Evolutionary conservation across 2,113 vertebrate species (phyloP).

Genomic region (Cyprinodon brontotheroides): DNA sequence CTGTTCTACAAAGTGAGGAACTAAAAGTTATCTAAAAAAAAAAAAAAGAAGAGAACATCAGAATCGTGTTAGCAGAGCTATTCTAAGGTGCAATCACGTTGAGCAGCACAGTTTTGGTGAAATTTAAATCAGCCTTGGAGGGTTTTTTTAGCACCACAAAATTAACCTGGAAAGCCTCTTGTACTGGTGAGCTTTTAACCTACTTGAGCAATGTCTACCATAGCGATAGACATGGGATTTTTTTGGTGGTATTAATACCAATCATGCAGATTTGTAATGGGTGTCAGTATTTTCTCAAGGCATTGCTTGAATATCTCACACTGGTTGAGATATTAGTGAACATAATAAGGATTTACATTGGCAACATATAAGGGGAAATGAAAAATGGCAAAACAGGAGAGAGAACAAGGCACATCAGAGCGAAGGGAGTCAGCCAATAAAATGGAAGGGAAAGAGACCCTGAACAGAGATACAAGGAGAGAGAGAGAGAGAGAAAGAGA

Average conservation of each 20-base stretch:
- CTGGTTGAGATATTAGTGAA: not conserved
- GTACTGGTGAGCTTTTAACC: no score
- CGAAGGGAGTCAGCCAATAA: constrained; percentile 16
- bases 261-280: not conserved
- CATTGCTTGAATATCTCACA: not conserved
- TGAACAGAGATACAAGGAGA: constrained; percentile 2
- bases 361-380: constrained; percentile 3
- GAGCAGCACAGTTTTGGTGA: no score
- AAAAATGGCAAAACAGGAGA: not conserved
- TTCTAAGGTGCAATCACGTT: no score
- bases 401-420: not conserved
- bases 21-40: no score
- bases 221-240: not conserved
- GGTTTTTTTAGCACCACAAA: no score
- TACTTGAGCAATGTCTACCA: no score
- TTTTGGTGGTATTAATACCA: not conserved
- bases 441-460: not conserved
- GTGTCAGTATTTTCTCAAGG: not conserved
- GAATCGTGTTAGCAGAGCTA: no score
- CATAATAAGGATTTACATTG: not conserved
- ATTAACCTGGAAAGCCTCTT: no score
- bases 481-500: constrained; percentile 15
- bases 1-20: no score
- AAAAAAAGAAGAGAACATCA: no score
- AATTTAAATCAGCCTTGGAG: no score